phyloP scores from a whole-genome alignment of 2,888 invertebrate species.

The Cremastinae sp. region DNA sequence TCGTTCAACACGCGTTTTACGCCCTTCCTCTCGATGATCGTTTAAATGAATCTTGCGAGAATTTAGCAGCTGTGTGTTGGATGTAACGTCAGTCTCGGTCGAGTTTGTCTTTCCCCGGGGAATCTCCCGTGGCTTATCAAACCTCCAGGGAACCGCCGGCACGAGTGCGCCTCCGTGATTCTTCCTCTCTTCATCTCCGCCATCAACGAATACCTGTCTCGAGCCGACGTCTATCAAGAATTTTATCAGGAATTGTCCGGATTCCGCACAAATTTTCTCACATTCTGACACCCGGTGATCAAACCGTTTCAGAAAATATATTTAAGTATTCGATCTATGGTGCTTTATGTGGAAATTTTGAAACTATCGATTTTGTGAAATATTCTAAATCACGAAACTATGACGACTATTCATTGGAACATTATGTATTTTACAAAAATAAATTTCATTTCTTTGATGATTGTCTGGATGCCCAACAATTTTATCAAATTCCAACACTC shows the following conservation, averaged over 20 bases:
- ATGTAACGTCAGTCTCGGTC: not conserved
- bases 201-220: conserved; percentile 7
- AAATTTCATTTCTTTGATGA: no score
- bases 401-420: no score
- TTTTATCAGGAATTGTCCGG: conserved; percentile 37
- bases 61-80: not conserved
- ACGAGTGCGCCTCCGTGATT: not conserved
- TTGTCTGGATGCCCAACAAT: conserved; percentile 40
- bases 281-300: conserved; percentile 26
- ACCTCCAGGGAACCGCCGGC: not conserved
- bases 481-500: conserved; percentile 33
- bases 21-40: not conserved
- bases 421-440: no score
- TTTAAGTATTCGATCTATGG: no score
- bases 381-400: no score
- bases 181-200: conserved; percentile 12
- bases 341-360: no score
- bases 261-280: conserved; percentile 42
- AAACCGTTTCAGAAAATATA: not conserved
- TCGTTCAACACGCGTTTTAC: not conserved
- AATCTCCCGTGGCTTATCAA: conserved; percentile 17
- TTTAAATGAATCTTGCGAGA: not conserved
- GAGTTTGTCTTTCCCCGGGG: not conserved
- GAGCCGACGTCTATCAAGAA: conserved; percentile 28
- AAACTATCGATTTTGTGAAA: no score